Evolutionary conservation across 2,888 invertebrate genomes (phyloP).

Genomic region (Drosophila neotestacea): DNA sequence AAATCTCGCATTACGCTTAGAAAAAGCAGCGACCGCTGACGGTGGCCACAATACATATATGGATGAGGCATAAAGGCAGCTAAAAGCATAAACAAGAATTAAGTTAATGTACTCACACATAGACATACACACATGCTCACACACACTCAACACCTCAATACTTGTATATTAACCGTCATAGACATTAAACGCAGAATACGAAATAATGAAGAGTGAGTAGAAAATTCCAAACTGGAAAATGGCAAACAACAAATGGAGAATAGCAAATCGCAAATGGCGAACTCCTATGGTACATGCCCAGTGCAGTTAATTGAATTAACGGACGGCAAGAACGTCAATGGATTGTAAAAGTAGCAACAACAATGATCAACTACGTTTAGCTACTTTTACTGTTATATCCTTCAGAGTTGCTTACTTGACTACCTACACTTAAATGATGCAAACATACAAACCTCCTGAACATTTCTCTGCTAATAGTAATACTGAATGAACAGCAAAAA

Average conservation of each 20-base stretch:
- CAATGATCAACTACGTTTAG: slow-evolving; percentile 3
- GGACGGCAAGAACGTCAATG: neutral
- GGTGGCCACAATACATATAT: slow-evolving; percentile 16
- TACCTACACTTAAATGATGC: too few relatives aligned
- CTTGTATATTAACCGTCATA: slow-evolving; percentile 26
- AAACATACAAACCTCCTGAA: too few relatives aligned
- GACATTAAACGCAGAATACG: slow-evolving; percentile 47
- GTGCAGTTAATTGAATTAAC: slow-evolving; percentile 66
- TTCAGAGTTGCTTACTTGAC: neutral
- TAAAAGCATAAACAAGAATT: slow-evolving; percentile 39
- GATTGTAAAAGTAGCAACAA: neutral
- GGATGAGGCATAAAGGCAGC: slow-evolving; percentile 17
- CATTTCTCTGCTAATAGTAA: neutral
- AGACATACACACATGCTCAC: neutral
- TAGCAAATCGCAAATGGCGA: slow-evolving; percentile 21
- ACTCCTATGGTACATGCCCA: slow-evolving; percentile 29
- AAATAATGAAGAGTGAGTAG: slow-evolving; percentile 52
- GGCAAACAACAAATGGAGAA: slow-evolving; percentile 25
- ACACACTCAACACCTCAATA: neutral
- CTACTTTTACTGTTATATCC: slow-evolving; percentile 1
- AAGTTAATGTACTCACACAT: slow-evolving; percentile 28
- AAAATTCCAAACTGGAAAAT: slow-evolving; percentile 37
- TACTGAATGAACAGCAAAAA: too few relatives aligned
- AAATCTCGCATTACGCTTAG: slow-evolving; percentile 54
- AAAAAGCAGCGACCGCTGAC: slow-evolving; percentile 20